phyloP scores from a whole-genome alignment of 2,113 vertebrate species.

The Gobius niger region DNA sequence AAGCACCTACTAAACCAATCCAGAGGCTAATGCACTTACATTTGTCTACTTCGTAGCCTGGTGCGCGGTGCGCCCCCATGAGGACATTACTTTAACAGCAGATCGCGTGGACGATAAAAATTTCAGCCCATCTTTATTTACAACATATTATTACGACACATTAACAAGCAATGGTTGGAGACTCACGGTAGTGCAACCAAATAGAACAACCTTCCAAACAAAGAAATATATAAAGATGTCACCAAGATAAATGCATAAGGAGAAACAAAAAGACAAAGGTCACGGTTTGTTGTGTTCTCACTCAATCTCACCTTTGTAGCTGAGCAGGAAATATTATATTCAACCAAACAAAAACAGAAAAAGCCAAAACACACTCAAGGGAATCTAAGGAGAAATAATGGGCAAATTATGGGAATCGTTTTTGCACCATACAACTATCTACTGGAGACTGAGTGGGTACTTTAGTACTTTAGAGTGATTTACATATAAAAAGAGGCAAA shows the following conservation, averaged over 20 bases:
- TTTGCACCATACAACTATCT: background rate
- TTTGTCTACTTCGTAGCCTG: too few relatives aligned
- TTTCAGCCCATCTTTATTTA: slow-evolving; percentile 71
- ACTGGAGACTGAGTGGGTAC: too few relatives aligned
- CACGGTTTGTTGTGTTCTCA: background rate
- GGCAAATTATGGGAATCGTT: background rate
- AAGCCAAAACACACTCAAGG: background rate
- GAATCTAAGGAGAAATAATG: background rate
- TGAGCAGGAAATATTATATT: background rate
- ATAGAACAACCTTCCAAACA: background rate
- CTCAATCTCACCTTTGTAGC: too few relatives aligned
- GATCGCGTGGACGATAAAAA: slow-evolving; percentile 38
- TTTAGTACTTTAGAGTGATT: background rate
- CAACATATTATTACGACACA: slow-evolving; percentile 50
- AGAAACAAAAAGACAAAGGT: background rate
- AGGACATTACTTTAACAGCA: slow-evolving; percentile 4
- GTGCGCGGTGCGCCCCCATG: slow-evolving; percentile 2
- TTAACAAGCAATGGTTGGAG: slow-evolving; percentile 32
- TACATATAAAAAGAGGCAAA: background rate
- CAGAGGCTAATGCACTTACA: too few relatives aligned
- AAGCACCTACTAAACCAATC: too few relatives aligned
- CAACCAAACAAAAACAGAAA: background rate
- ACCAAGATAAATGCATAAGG: background rate
- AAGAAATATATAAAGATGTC: background rate
- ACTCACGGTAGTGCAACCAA: background rate